Conservation (phyloP, 2,888 invertebrate species). For the Ormyrus thymus region DNA sequence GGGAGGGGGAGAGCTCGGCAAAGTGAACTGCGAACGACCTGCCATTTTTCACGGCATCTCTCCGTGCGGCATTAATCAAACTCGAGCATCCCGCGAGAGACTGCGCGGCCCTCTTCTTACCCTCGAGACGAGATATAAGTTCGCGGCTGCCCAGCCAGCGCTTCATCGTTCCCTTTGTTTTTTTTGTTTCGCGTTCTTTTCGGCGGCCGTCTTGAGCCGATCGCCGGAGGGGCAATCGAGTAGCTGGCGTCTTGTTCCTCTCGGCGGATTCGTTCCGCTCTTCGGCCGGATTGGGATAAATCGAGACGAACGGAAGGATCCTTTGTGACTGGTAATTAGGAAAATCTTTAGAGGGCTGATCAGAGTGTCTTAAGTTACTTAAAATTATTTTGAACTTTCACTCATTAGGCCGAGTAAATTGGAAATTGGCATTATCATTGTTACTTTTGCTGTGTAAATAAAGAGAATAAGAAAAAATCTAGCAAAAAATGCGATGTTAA, state of each 20-base stretch:
- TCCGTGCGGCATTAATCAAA: constrained; percentile 68
- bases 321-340: no score
- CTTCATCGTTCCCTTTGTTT: constrained; percentile 20
- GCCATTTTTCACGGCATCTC: constrained; percentile 65
- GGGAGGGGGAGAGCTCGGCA: constrained; percentile 8
- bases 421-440: background rate
- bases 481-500: no score
- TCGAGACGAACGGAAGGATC: constrained; percentile 7
- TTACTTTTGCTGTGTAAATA: background rate
- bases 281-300: constrained; percentile 38
- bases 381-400: no score
- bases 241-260: background rate
- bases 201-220: constrained; percentile 17
- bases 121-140: constrained; percentile 48
- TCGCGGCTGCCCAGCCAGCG: constrained; percentile 19
- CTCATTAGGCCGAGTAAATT: background rate
- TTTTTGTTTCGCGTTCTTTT: constrained; percentile 11
- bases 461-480: no score
- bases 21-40: constrained; percentile 57
- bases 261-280: constrained; percentile 1
- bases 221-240: background rate
- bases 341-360: background rate
- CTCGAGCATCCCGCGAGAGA: constrained; percentile 51
- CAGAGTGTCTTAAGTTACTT: background rate
- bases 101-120: constrained; percentile 28